Base-by-base conservation (phyloP, 2,888 invertebrate species). In the Tolmerus cingulatus region DNA sequence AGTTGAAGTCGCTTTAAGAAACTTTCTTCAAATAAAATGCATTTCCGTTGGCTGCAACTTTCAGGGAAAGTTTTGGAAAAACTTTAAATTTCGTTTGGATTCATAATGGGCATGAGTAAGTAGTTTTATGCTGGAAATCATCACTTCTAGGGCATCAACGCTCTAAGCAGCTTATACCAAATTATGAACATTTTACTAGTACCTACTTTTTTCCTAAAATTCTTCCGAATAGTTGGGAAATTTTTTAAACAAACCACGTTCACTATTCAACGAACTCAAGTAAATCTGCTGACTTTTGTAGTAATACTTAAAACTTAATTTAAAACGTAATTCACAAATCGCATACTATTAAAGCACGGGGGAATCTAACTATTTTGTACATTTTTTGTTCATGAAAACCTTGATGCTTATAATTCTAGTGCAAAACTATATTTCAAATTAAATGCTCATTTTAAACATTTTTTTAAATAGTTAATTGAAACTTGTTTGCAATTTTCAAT, bases 1-100 rank as follows among this genome's bases (percentile, higher is more conserved):
- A 57, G 19, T 82, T 57, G 30, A 23, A 57, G 30, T 37, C n/a
- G 30, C n/a, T 46, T 43, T 57, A 82, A 57, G 51, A 19, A 82
- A 57, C 51, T 82, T 81, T 57, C 37, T 57, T n/a, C 76, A 37
- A 37, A 30, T 57, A 57, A 34, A 82, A 34, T 82, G 82, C 57
- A 82, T 82, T 82, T 57, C 57, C n/a, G 19, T 23, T 66, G 23
- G 66, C 27, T 27, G 66, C 19, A 66, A 82, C 37, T 76, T 76
- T 37, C 37, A 14, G 7, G 37, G 5, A 76, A 34, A 76, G 76
- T 76, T 76, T 76, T 40, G 2, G 2, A 34, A 76, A 76, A 76
- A 66, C 66, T 66, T 66, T 66, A 66, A 66, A 66, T 66, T 66
- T 66, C 66, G 66, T 66, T 66, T 66, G 66, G 66, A 27, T 66